A percentile compares a stretch with the other conserved stretches of the same genome.
These are phyloP conservation scores for Rugalucina vietnamica DNA, from an alignment of 2,888 invertebrate species.

Conservation along the genomic window DNA sequence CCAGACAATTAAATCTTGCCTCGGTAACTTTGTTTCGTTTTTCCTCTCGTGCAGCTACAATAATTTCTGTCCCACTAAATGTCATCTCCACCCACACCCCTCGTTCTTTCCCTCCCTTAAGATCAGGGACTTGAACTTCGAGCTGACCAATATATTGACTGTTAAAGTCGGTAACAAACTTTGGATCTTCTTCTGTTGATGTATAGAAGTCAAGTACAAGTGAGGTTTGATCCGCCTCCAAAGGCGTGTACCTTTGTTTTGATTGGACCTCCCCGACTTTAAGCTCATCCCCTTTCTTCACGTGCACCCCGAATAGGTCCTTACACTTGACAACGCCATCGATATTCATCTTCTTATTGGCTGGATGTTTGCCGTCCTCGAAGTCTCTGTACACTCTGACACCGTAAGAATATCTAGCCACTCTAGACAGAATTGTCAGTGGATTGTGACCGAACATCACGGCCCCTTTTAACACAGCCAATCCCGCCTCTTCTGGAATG, in stretches of 20 bases:
- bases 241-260: conserved; percentile 53
- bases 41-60: conserved; percentile 60
- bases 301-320: conserved; percentile 62
- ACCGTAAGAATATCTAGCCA: conserved; percentile 65
- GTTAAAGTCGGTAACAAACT: conserved; percentile 55
- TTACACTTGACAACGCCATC: conserved; percentile 58
- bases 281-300: conserved; percentile 59
- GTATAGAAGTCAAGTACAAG: conserved; percentile 61
- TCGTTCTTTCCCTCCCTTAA: conserved; percentile 51
- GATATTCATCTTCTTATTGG: conserved; percentile 46
- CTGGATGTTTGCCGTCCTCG: conserved; percentile 49
- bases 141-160: conserved; percentile 62
- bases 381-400: conserved; percentile 55
- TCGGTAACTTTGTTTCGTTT: conserved; percentile 40
- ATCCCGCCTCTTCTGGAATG: conserved; percentile 65
- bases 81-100: conserved; percentile 59
- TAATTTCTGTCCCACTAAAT: conserved; percentile 67
- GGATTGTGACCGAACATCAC: conserved; percentile 66
- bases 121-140: conserved; percentile 51
- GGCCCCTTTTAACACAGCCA: conserved; percentile 70
- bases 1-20: conserved; percentile 50
- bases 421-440: conserved; percentile 53
- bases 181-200: conserved; percentile 54
- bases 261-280: conserved; percentile 53
- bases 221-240: conserved; percentile 52